Base-by-base conservation (phyloP, 2,113 vertebrate genomes). In the Dipodomys spectabilis region DNA sequence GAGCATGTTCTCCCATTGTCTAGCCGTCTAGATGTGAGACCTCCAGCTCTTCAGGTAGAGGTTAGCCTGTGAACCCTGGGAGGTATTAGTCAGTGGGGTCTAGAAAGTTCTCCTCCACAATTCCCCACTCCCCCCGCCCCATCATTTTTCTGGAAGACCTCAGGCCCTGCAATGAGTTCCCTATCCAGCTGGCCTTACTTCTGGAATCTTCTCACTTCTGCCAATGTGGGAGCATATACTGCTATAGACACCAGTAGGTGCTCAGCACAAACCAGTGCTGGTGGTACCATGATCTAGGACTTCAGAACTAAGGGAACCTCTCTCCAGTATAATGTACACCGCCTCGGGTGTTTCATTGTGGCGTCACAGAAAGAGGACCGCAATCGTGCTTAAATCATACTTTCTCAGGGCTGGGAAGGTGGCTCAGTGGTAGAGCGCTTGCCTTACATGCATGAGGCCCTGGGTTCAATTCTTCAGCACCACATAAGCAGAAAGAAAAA, bases 61-160 rank as follows among this genome's bases (percentile, higher is more conserved):
- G 1, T 64, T 83, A 57, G 23, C 32, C 39, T 49, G 6, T 30
- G 53, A 72, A 73, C 71, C 39, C 25, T 71, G 7, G 28, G 22
- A 32, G 15, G n/a, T 49, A 60, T 73, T 85, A n/a, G 18, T 30
- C 69, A 19, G 27, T 79, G 32, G 39, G 28, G 0, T 13, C 79
- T 82, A 53, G 53, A 72, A 86, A 65, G 49, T 71, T 83, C n/a
- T 79, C 11, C 28, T 73, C 71, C 15, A 16, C 12, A 13, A 53
- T 13, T 13, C 49, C 49, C 49, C 49, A 1, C 11, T 57, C 4
- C 53, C 2, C 15, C 2, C 53, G 9, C 35, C 6, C 6, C 1
- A 0, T 23, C 8, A 32, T 92, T 35, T 94, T 87, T n/a, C 91
- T 85, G 32, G 65, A 90, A 83, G 35, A 19, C 39, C 18, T 22